Evolutionary conservation across 2,113 vertebrate genomes (phyloP).

Genomic region (Dendropsophus ebraccatus): DNA sequence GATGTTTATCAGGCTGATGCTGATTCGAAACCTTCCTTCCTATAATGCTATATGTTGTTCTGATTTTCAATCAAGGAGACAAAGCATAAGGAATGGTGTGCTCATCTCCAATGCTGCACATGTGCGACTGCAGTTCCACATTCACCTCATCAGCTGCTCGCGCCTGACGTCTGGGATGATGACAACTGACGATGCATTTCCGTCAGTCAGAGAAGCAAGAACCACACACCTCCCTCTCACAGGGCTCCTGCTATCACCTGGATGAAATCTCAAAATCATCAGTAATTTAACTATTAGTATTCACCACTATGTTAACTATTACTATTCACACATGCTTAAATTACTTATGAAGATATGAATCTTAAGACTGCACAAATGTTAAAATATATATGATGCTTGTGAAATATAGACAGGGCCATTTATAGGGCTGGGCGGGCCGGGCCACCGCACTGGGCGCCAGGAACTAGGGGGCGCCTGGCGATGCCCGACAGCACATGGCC

Average conservation of each 20-base stretch:
- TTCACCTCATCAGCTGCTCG: constrained; percentile 18
- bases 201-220: constrained; percentile 18
- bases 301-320: not conserved
- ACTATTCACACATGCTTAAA: not conserved
- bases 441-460: too few species aligned
- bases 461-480: too few species aligned
- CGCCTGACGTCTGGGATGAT: constrained; percentile 25
- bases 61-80: not conserved
- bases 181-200: constrained; percentile 43
- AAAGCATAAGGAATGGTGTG: not conserved
- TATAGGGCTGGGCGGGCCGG: too few species aligned
- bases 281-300: not conserved
- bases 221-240: not conserved
- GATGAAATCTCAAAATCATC: not conserved
- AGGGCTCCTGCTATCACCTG: constrained; percentile 13
- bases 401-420: too few species aligned
- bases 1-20: not conserved
- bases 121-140: constrained; percentile 36
- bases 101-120: constrained; percentile 44
- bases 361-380: not conserved
- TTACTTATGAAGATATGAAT: not conserved
- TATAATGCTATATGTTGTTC: not conserved
- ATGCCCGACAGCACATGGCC: too few species aligned
- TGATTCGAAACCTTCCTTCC: not conserved
- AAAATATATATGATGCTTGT: not conserved